Percentiles rank a stretch among this genome's conserved stretches.
Conservation (phyloP, 1,140 invertebrate species). For the Theocolax elegans region DNA sequence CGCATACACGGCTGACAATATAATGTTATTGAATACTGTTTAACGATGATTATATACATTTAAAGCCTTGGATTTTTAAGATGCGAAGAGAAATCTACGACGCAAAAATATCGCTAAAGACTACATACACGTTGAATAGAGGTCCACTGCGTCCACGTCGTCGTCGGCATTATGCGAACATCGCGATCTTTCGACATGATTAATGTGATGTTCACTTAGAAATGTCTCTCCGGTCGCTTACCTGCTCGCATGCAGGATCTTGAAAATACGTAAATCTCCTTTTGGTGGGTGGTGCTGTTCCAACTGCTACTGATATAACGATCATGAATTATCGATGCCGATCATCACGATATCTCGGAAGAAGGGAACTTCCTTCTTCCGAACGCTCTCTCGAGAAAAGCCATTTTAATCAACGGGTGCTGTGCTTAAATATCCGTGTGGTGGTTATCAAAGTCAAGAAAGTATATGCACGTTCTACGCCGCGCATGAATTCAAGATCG, state of each 20-base stretch:
- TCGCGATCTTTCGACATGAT: constrained; percentile 32
- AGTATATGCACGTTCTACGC: constrained; percentile 7
- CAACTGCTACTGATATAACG: too few species aligned
- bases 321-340: too few species aligned
- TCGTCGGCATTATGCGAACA: constrained; percentile 20
- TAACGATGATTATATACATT: too few species aligned
- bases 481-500: not conserved
- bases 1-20: too few species aligned
- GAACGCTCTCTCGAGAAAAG: constrained; percentile 35
- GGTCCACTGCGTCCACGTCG: constrained; percentile 14
- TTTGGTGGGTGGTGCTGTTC: constrained; percentile 17
- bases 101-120: too few species aligned
- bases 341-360: too few species aligned
- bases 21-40: too few species aligned
- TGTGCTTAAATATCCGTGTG: constrained; percentile 34
- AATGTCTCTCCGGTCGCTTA: constrained; percentile 3
- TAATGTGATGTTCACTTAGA: constrained; percentile 40
- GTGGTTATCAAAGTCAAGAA: constrained; percentile 16
- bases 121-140: not conserved
- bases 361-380: constrained; percentile 40
- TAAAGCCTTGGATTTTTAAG: not conserved
- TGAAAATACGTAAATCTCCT: not conserved
- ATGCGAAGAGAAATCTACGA: not conserved
- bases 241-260: not conserved
- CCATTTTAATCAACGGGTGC: constrained; percentile 40